A percentile compares a stretch with the other conserved stretches of the same genome.
Evolutionary conservation across 2,888 invertebrate species (phyloP).

Genomic region (Eristalis arbustorum): DNA sequence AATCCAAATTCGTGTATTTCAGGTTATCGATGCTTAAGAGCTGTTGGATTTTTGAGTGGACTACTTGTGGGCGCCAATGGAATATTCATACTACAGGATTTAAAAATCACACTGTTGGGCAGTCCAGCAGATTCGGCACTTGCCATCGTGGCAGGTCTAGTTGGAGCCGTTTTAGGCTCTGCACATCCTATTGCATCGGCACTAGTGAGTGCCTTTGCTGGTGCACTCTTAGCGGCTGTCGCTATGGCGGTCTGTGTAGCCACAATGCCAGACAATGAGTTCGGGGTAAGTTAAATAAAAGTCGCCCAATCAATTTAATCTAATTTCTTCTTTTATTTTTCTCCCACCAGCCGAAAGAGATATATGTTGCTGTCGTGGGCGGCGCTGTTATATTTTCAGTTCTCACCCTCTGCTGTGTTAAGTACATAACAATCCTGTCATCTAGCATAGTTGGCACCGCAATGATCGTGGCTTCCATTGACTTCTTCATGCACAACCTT

Average conservation of each 20-base stretch:
- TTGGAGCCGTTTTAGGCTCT: conserved; percentile 79
- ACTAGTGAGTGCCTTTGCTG: conserved; percentile 79
- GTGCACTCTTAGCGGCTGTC: conserved; percentile 78
- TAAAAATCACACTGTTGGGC: conserved; percentile 88
- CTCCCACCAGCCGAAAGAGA: conserved; percentile 77
- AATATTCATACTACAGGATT: conserved; percentile 91
- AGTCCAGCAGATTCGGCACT: conserved; percentile 80
- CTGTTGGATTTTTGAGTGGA: conserved; percentile 93
- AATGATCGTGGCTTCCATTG: conserved; percentile 79
- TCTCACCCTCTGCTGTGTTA: conserved; percentile 79
- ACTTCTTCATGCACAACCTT: conserved; percentile 79
- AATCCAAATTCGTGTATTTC: neutral
- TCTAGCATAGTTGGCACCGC: conserved; percentile 80
- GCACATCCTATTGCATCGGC: conserved; percentile 80
- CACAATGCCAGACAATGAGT: conserved; percentile 80
- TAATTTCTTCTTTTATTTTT: neutral
- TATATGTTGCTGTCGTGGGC: conserved; percentile 79
- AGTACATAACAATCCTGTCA: conserved; percentile 79
- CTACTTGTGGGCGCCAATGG: conserved; percentile 91
- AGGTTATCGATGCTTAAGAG: conserved; percentile 94
- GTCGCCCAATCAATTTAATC: neutral
- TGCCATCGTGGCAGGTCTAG: conserved; percentile 79
- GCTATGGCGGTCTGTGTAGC: conserved; percentile 80
- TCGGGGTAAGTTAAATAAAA: conserved; percentile 76
- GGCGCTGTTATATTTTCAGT: conserved; percentile 80